Evolutionary conservation across 2,113 vertebrate genomes (phyloP).

Genomic region (Siniperca chuatsi): DNA sequence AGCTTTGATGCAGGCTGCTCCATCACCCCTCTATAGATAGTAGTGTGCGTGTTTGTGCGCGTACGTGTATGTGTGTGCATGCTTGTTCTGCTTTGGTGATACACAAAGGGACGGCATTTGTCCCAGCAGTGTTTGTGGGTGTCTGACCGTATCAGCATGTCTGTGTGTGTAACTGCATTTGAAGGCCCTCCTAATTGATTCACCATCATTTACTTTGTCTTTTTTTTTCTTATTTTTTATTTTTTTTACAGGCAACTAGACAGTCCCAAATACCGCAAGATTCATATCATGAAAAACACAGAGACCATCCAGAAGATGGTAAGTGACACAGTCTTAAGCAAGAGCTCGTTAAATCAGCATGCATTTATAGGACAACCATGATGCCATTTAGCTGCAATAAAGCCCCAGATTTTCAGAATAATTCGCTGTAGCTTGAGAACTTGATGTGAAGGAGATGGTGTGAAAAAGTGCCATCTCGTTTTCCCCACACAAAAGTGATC

Average conservation of each 20-base stretch:
- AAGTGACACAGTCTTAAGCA: conserved; percentile 74
- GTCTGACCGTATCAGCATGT: conserved; percentile 43
- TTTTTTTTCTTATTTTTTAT: conserved; percentile 10
- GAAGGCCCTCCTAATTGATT: conserved; percentile 55
- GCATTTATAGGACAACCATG: conserved; percentile 16
- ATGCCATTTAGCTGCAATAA: conserved; percentile 2
- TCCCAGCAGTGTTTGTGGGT: conserved; percentile 50
- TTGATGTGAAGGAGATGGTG: not conserved
- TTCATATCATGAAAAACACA: conserved; percentile 96
- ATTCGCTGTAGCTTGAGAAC: conserved; percentile 16
- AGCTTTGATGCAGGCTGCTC: conserved; percentile 73
- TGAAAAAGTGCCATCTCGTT: not conserved
- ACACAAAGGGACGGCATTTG: conserved; percentile 40
- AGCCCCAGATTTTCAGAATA: conserved; percentile 6
- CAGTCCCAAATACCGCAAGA: conserved; percentile 91
- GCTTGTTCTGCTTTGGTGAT: conserved; percentile 49
- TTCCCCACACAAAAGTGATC: conserved; percentile 32
- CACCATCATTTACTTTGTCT: conserved; percentile 28
- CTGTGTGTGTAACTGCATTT: conserved; percentile 40
- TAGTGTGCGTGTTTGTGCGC: conserved; percentile 30
- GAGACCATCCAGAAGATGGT: conserved; percentile 95
- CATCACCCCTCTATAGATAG: conserved; percentile 64
- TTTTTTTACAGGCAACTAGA: conserved; percentile 88
- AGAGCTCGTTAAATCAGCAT: conserved; percentile 32
- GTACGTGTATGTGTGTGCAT: conserved; percentile 20